Percentiles rank a stretch among this genome's conserved stretches.
Evolutionary conservation across 2,797 vertebrate species (phyloP).

Genomic region (Bovichtus variegatus): DNA sequence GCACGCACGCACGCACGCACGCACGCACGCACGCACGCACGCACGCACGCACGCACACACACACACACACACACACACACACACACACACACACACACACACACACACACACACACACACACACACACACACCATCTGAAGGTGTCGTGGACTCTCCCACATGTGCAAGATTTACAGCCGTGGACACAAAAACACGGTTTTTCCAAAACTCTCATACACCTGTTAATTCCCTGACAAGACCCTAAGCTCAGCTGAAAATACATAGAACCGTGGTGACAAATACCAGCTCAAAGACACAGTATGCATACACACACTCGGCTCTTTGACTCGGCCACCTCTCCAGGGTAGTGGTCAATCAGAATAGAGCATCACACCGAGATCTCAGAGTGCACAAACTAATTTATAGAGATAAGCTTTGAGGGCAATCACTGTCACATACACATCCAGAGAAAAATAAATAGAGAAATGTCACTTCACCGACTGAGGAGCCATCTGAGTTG

Average conservation of each 20-base stretch:
- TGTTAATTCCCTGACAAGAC: constrained; percentile 25
- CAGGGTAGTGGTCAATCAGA: constrained; percentile 72
- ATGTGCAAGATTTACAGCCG: no score
- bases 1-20: no score
- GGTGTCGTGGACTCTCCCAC: no score
- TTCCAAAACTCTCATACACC: constrained; percentile 23
- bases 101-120: no score
- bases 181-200: constrained; percentile 3
- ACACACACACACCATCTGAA: no score
- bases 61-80: no score
- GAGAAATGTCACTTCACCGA: constrained; percentile 42
- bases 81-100: no score
- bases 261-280: constrained; percentile 42
- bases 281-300: constrained; percentile 24
- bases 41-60: no score
- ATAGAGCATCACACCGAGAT: constrained; percentile 72
- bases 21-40: no score
- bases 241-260: constrained; percentile 31
- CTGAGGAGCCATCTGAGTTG: constrained; percentile 17
- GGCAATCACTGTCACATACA: constrained; percentile 16
- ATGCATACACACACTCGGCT: constrained; percentile 15
- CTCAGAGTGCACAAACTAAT: constrained; percentile 73
- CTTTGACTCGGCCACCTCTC: constrained; percentile 38
- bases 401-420: constrained; percentile 74
- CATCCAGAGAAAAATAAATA: constrained; percentile 18